Base-by-base conservation (phyloP, 2,797 vertebrate species). In the Serranus cabrilla region DNA sequence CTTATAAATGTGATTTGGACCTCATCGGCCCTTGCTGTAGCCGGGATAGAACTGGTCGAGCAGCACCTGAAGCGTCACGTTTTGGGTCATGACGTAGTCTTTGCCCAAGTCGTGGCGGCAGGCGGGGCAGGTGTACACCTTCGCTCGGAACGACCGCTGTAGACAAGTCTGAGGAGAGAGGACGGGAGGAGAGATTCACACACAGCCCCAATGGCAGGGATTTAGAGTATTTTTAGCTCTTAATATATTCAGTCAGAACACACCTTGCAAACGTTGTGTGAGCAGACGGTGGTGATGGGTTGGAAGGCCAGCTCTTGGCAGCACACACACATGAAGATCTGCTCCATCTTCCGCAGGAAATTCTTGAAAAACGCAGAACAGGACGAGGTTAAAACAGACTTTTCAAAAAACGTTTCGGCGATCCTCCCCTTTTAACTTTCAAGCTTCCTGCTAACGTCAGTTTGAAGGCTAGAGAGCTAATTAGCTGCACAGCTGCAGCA, bases 21-120 rank as follows among this genome's bases (percentile, higher is more conserved):
- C 95, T 99, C 98, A 99, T 95, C 98, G 98, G 84, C 98, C 98
- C 93, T 99, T 99, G 95, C 96, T 99, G 93, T 99, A 99, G 86
- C 98, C 98, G 34, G 98, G 98, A 87, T 98, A 99, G 95, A 99
- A 99, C 94, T 99, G 97, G 91, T 99, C 97, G 65, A 99, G 97
- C 67, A 99, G 95, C 79, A 95, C 92, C 95, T 99, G 98, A 37
- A 99, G 96, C 74, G 93, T 95, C 93, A 97, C 96, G 93, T 99
- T 99, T 82, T 97, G 96, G 93, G 92, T 92, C 98, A 99, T 99
- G 91, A 89, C 64, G 91, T 97, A 99, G 89, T 97, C 96, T 89
- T 97, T 97, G 74, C 98, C 98, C 91, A 99, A 91, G 94, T 99
- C 98, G 43, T 96, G 95, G 51, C 98, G 97, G 88, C 98, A 99